A percentile compares a stretch with the other conserved stretches of the same genome.
Conservation (phyloP, 2,113 vertebrate genomes). For the Dromiciops gliroides region DNA sequence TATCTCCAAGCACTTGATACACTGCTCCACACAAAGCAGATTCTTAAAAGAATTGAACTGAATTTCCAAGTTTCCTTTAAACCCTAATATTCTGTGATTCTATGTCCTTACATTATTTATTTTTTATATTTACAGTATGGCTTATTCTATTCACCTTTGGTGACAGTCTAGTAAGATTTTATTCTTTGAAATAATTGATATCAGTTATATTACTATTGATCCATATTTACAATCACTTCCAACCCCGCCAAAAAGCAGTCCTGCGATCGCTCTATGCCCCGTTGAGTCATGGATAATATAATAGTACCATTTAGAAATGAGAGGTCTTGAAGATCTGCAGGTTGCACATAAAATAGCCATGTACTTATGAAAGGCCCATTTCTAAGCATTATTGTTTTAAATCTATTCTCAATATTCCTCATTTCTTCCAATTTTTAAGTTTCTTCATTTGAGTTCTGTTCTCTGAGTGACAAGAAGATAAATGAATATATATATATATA, state of each 20-base stretch:
- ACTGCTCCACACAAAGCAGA: not conserved
- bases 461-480: not conserved
- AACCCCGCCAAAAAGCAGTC: not conserved
- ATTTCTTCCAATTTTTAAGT: conserved; percentile 5
- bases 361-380: conserved; percentile 16
- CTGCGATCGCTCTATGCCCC: not conserved
- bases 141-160: not conserved
- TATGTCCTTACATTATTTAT: not conserved
- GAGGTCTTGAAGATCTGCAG: not conserved
- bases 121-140: not conserved
- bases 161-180: not conserved
- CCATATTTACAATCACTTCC: not conserved
- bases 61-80: not conserved
- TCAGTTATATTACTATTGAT: not conserved
- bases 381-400: conserved; percentile 28
- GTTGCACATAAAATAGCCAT: conserved; percentile 21
- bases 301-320: not conserved
- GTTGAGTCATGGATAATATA: conserved; percentile 35
- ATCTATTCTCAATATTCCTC: not conserved
- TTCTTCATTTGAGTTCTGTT: not conserved
- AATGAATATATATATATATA: not conserved
- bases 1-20: too few species aligned
- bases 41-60: not conserved
- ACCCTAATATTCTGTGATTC: not conserved
- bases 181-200: conserved; percentile 5